These are phyloP conservation scores for Glomeris maerens DNA, from an alignment of 1,140 invertebrate species.

Conservation along the genomic window DNA sequence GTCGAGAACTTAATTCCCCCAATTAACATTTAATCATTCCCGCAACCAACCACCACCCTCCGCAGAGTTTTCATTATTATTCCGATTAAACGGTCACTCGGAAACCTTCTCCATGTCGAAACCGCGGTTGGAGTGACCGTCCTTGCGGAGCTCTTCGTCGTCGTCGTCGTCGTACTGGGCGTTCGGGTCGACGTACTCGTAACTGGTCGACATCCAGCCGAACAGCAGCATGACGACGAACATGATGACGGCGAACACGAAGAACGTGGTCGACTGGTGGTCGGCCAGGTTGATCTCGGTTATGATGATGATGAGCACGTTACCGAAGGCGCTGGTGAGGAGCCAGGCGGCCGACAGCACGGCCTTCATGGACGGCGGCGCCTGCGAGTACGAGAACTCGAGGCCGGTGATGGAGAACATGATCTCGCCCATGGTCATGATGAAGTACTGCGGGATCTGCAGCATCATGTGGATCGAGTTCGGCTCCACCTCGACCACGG, in stretches of 20 bases:
- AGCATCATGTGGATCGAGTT: slow-evolving; percentile 64
- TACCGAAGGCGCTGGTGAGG: slow-evolving; percentile 76
- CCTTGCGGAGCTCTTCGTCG: too few relatives aligned
- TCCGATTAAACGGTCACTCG: too few relatives aligned
- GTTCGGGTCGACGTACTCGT: slow-evolving; percentile 31
- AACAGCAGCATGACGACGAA: slow-evolving; percentile 65
- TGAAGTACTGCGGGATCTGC: slow-evolving; percentile 71
- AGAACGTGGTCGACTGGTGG: slow-evolving; percentile 65
- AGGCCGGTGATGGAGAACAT: slow-evolving; percentile 83
- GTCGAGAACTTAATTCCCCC: too few relatives aligned
- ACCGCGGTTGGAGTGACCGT: too few relatives aligned
- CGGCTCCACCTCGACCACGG: slow-evolving; percentile 29
- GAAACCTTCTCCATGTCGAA: too few relatives aligned
- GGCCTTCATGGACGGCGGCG: slow-evolving; percentile 82
- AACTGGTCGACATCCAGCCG: slow-evolving; percentile 48
- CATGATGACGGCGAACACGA: slow-evolving; percentile 78
- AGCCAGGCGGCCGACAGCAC: slow-evolving; percentile 79
- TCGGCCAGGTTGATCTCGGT: slow-evolving; percentile 49
- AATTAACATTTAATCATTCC: too few relatives aligned
- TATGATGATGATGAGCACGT: slow-evolving; percentile 75
- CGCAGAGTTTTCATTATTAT: too few relatives aligned
- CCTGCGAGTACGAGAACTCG: slow-evolving; percentile 75
- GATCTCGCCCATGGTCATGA: slow-evolving; percentile 70
- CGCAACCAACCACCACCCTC: too few relatives aligned
- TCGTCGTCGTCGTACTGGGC: slow-evolving; percentile 12